phyloP scores from a whole-genome alignment of 2,113 vertebrate genomes.

The Ariopsis seemanni region DNA sequence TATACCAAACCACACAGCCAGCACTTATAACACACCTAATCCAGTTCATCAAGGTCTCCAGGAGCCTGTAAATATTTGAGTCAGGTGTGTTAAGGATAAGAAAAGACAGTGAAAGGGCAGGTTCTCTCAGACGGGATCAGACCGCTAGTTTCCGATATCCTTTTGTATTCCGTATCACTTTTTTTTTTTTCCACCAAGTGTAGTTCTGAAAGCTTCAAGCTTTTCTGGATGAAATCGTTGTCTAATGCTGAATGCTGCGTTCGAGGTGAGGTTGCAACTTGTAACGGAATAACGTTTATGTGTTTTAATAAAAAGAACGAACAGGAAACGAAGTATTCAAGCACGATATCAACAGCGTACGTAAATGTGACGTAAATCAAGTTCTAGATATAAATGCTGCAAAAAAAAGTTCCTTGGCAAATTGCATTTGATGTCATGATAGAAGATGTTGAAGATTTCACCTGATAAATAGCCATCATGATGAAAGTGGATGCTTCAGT shows the following conservation, averaged over 20 bases:
- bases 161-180: not conserved
- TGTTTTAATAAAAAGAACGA: too few relatives aligned
- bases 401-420: too few relatives aligned
- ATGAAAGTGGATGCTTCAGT: too few relatives aligned
- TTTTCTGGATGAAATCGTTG: not conserved
- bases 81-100: not conserved
- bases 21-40: slow-evolving; percentile 5
- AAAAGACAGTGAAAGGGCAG: not conserved
- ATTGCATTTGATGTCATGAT: too few relatives aligned
- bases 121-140: not conserved
- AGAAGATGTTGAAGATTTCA: too few relatives aligned
- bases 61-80: not conserved
- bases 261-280: not conserved
- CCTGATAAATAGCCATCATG: too few relatives aligned
- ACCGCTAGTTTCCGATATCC: not conserved
- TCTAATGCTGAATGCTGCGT: too few relatives aligned
- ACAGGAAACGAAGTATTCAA: too few relatives aligned
- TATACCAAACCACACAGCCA: not conserved
- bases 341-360: too few relatives aligned
- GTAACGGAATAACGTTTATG: too few relatives aligned
- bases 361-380: too few relatives aligned
- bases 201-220: not conserved
- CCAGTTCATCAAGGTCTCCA: slow-evolving; percentile 15
- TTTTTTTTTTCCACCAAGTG: not conserved
- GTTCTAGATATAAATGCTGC: too few relatives aligned